Percentiles rank a stretch among this genome's conserved stretches.
Conservation (phyloP, 2,113 vertebrate species). For the Felis catus region F.catus_Fca126_mat1.0 CM031419.1:29560001-29560500, state of each 20-base stretch:
- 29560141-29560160: not conserved
- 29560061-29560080: not conserved
- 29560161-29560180: not conserved
- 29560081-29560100: not conserved
- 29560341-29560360: not conserved
- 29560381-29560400: not conserved
- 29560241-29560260: not conserved
- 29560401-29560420: not conserved
- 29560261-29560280: not conserved
- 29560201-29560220: not conserved
- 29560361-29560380: not conserved
- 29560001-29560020: not conserved
- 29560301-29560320: not conserved
- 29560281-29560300: rapidly evolving
- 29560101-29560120: not conserved
- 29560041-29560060: too few species aligned
- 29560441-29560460: not conserved
- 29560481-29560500: not conserved
- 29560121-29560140: not conserved
- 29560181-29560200: not conserved
- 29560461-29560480: not conserved
- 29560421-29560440: not conserved
- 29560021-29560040: not conserved
- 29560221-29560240: not conserved
- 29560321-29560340: not conserved